A percentile compares a stretch with the other conserved stretches of the same genome.
Conservation (phyloP, 2,888 invertebrate species). For the Idaea biselata region DNA sequence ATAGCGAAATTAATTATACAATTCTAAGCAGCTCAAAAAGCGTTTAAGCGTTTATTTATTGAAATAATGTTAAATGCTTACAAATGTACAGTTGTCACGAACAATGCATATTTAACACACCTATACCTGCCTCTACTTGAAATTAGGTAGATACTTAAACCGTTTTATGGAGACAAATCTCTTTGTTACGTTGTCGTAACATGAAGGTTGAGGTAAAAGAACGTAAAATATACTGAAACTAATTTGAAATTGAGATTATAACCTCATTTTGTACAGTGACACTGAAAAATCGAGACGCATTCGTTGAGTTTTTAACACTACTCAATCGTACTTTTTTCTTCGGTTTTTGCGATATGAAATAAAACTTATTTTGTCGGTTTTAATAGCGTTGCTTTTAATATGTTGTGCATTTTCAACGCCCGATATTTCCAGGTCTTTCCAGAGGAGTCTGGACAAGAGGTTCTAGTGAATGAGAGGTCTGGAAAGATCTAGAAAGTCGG, state of each 20-base stretch:
- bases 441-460: too few species aligned
- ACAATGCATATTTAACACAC: not conserved
- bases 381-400: too few species aligned
- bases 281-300: too few species aligned
- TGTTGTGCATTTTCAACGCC: too few species aligned
- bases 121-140: not conserved
- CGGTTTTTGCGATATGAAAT: too few species aligned
- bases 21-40: not conserved
- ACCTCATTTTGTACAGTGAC: too few species aligned
- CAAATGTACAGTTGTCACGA: constrained; percentile 1
- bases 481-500: too few species aligned
- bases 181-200: constrained; percentile 14
- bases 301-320: too few species aligned
- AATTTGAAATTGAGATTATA: not conserved
- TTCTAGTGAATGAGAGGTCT: too few species aligned
- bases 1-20: not conserved
- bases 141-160: not conserved
- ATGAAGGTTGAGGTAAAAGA: not conserved
- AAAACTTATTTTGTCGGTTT: too few species aligned
- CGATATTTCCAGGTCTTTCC: too few species aligned
- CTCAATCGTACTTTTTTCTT: too few species aligned
- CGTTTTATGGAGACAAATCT: constrained; percentile 25
- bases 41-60: constrained; percentile 1
- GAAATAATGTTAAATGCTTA: not conserved
- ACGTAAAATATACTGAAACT: not conserved